Base-by-base conservation (phyloP, 2,113 vertebrate species). In the Bombycilla garrulus region DNA sequence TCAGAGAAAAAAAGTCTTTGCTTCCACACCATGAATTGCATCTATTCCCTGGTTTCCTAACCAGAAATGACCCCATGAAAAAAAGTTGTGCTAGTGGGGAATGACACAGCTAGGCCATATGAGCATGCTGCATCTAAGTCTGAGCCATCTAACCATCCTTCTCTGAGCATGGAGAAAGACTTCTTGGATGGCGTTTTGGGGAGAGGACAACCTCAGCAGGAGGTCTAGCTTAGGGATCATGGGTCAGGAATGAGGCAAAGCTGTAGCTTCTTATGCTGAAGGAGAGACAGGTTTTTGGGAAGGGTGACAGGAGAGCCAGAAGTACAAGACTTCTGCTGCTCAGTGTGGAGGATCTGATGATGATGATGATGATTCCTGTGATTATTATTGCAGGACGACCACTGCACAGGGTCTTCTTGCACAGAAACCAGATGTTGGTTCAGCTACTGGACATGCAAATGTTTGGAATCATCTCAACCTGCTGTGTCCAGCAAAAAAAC, bases 91-190 rank as follows among this genome's bases (percentile, higher is more conserved):
- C 35, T 38, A 19, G 12, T 19, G 24, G 3, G 15, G 24, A 79
- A 88, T 40, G 17, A 56, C 57, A 40, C 3, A 50, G 25, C 20
- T 69, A 31, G 35, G 44, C 33, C 26, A 15, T 21, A 23, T 17
- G 0, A 79, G 5, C 21, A 35, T 1, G 5, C 4, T 6, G 8
- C 23, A 51, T 15, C 38, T 35, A 25, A 25, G 20, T 40, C 31
- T 78, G 48, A 74, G 29, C 16, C 44, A 60, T 9, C 31, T 45
- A 67, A 66, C 12, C 26, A 13, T 33, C 48, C 33, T 66, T 53
- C 44, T 85, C 71, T 56, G 44, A 90, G 23, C 25, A 51, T 10
- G 17, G 15, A 18, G 23, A 50, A 90, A 73, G 56, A 42, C 19
- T 3, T 15, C 29, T 79, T 44, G 35, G 54, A 20, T 51, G 44